Conservation (phyloP, 2,113 vertebrate genomes). For the Alligator mississippiensis region DNA sequence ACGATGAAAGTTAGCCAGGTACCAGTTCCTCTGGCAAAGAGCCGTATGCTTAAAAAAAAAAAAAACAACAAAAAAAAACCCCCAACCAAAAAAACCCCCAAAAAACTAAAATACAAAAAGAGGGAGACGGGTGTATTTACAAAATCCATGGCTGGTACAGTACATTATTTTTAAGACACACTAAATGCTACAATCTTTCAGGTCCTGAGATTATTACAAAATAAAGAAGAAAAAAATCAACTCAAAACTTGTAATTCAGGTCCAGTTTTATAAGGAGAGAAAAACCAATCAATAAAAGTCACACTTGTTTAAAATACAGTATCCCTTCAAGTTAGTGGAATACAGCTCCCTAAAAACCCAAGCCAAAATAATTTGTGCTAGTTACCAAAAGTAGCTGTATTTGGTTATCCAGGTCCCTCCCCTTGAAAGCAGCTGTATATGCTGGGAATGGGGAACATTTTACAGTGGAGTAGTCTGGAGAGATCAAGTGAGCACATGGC, state of each 20-base stretch:
- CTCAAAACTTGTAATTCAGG: slow-evolving; percentile 81
- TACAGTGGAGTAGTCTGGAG: slow-evolving; percentile 9
- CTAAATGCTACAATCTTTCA: slow-evolving; percentile 89
- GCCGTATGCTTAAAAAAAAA: slow-evolving; percentile 74
- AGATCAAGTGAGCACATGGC: background rate
- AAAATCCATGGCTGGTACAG: slow-evolving; percentile 88
- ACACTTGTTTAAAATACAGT: slow-evolving; percentile 71
- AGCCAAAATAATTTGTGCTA: slow-evolving; percentile 35
- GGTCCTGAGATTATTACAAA: slow-evolving; percentile 88
- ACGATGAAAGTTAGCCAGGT: slow-evolving; percentile 77
- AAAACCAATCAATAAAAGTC: slow-evolving; percentile 56
- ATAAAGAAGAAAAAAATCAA: slow-evolving; percentile 46
- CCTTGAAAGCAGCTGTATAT: background rate
- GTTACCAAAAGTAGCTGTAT: slow-evolving; percentile 49
- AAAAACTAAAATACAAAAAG: slow-evolving; percentile 83
- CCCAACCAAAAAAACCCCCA: too few relatives aligned
- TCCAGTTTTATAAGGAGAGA: slow-evolving; percentile 79
- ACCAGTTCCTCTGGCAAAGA: slow-evolving; percentile 77
- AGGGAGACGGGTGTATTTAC: slow-evolving; percentile 85
- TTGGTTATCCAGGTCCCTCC: slow-evolving; percentile 37
- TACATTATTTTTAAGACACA: slow-evolving; percentile 89
- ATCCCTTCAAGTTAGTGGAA: slow-evolving; percentile 75
- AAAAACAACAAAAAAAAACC: too few relatives aligned
- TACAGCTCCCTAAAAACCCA: slow-evolving; percentile 59
- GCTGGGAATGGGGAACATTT: slow-evolving; percentile 2